Base-by-base conservation (phyloP, 2,888 invertebrate species). In the Pasiphila rectangulata region DNA sequence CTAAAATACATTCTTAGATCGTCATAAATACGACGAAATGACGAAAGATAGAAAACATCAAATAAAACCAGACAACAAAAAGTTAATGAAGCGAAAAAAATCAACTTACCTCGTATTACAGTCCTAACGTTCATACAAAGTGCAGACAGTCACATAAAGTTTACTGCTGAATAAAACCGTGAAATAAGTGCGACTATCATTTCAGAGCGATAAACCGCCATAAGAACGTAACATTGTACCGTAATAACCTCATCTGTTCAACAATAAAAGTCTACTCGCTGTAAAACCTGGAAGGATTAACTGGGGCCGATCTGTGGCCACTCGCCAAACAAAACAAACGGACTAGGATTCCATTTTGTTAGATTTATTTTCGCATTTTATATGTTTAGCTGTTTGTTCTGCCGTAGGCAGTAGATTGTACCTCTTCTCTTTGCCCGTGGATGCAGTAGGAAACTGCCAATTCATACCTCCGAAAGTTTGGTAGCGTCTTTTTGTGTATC, bases 111-210 rank as follows among this genome's bases (percentile, higher is more conserved):
- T 23, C 36, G 16, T 10, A 32, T 13, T 25, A 5, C 23, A 20
- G 37, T 24, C 30, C 4, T 25, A 21, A 36, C 23, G 32, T 45
- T 41, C 50, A 37, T 24, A 50, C 45, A 45, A 50, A 45, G 43
- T 43, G 44, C 57, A 44, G 49, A 45, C 32, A 40, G 45, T 35
- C 48, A 32, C 41, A 40, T 44, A 35, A 44, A 47, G 35, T 50
- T 58, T 46, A 56, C 39, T 38, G 56, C 41, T 27, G 35, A 49
- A 54, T 58, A 56, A 56, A 56, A 56, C 50, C 32, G 41, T 37
- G 24, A 36, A 52, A 54, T 54, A 54, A 59, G 51, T 56, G 52
- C 54, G 46, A 47, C 51, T 56, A 59, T 59, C 56, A 54, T 56
- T 56, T 51, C 52, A 37, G 42, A 35, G 38, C 58, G 30, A 56